Conservation (phyloP, 2,797 vertebrate species). For the Mus minutoides region DNA sequence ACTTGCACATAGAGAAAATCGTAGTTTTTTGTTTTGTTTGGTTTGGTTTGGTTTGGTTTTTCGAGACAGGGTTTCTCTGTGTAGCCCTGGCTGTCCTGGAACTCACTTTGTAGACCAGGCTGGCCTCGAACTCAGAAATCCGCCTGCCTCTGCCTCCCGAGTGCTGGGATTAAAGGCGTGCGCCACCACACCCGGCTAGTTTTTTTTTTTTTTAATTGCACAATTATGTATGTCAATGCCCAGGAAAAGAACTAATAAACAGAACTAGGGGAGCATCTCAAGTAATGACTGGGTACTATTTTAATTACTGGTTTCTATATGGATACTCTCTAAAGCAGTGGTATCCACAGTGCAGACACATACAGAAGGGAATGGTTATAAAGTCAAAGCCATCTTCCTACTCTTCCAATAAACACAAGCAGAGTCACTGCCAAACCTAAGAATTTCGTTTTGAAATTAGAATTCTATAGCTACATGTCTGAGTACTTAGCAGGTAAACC, state of each 20-base stretch:
- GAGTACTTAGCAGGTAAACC: neutral
- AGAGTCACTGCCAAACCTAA: neutral
- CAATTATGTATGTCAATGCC: neutral
- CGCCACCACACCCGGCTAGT: too few relatives aligned
- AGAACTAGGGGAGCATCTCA: neutral
- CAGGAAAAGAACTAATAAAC: neutral
- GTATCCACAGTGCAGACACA: neutral
- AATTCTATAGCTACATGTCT: neutral
- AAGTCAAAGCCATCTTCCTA: neutral
- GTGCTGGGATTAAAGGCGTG: too few relatives aligned
- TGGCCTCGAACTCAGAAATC: too few relatives aligned
- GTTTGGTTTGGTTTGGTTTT: too few relatives aligned
- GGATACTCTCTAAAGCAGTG: neutral
- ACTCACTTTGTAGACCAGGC: too few relatives aligned
- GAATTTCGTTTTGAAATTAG: constrained; percentile 17
- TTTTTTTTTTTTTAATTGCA: neutral
- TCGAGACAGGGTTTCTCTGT: too few relatives aligned
- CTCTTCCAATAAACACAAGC: neutral
- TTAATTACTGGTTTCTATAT: neutral
- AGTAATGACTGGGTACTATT: neutral
- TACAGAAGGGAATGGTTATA: neutral
- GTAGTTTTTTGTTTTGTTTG: too few relatives aligned
- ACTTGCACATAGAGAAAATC: neutral
- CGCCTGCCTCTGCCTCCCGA: too few relatives aligned
- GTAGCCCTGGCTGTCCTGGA: too few relatives aligned